Evolutionary conservation across 2,888 invertebrate genomes (phyloP), one percentile per base, ranked within the genome.

Genomic region (Lacanobia wlatinum): DNA sequence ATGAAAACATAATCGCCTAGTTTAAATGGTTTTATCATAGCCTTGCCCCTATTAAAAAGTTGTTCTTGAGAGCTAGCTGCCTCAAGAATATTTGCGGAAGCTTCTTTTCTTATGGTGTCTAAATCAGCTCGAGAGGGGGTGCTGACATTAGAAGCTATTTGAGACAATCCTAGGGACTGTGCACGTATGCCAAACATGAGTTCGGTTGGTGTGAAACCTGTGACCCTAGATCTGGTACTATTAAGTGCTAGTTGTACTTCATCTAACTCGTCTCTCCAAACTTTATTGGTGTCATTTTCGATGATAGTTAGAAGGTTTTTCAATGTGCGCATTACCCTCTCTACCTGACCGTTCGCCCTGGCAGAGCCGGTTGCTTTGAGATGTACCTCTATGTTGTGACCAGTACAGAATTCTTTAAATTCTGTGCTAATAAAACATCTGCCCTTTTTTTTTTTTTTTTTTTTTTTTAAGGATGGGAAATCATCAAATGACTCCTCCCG

Each of bases 101-200:
- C 55, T 28, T 55, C 55, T 16, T 55, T 28, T 55, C 55, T 14
- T 28, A 55, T 16, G 14, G 28, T 28, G 28, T 55, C 55, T 55
- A 55, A 55, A 28, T 55, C 55, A n/a, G n/a, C n/a, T n/a, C n/a
- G n/a, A n/a, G n/a, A n/a, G n/a, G n/a, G n/a, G n/a, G n/a, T n/a
- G n/a, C n/a, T n/a, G n/a, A n/a, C n/a, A n/a, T n/a, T 55, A 55
- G 23, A 55, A 16, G 55, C 55, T 55, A 55, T 55, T 55, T 55
- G 28, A 55, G 55, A 55, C 16, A 55, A 16, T 55, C 55, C 55
- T 55, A 55, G 14, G 28, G 55, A 55, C 28, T 55, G 55, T 28
- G 55, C 55, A 28, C 55, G 55, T 28, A 55, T 28, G 28, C 55
- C 55, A 28, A 55, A 4, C 55, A 55, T 55, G 28, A 55, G 28